Evolutionary conservation across 2,797 vertebrate species (phyloP), one percentile per base, ranked within the genome.

Genomic region (Neoniphon sammara): DNA sequence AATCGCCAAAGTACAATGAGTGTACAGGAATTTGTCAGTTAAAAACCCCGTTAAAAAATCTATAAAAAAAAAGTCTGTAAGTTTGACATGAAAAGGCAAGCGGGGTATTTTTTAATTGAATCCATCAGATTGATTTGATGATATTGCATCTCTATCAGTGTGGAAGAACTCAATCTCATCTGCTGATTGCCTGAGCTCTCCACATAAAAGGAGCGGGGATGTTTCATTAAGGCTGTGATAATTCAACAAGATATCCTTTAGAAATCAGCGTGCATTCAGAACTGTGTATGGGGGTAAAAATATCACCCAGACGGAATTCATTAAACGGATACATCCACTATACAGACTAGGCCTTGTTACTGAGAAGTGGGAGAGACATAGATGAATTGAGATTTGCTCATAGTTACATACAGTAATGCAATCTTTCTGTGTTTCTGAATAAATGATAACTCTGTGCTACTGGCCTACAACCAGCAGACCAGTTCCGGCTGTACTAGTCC

Each of bases 171-270:
- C 90, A 88, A 84, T 91, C 89, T 85, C 87, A 82, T 88, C 73
- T 80, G 84, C 86, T 92, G 91, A 92, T 92, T 92, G 91, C 89
- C 84, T 85, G 77, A 85, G 82, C 88, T 88, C 89, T 89, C 85
- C 86, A 91, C 85, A 91, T 90, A 89, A 91, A 93, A 90, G 89
- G 80, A 89, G 84, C 70, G 49, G 50, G 82, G 69, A 87, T 77
- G 83, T 92, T 92, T 91, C 91, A 92, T 92, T 91, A 90, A 73
- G 79, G 74, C 86, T 52, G 77, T 50, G 91, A 92, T 92, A 89
- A 91, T 91, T 92, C 89, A 85, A 87, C 80, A 50, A 91, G 88
- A 91, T 91, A 88, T 88, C 87, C 89, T 90, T 91, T 88, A 88
- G 87, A 91, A 92, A 91, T 90, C 88, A 88, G 89, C 8, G 81